Conservation (phyloP, 2,888 invertebrate genomes). For the Strigamia crassipes region DNA sequence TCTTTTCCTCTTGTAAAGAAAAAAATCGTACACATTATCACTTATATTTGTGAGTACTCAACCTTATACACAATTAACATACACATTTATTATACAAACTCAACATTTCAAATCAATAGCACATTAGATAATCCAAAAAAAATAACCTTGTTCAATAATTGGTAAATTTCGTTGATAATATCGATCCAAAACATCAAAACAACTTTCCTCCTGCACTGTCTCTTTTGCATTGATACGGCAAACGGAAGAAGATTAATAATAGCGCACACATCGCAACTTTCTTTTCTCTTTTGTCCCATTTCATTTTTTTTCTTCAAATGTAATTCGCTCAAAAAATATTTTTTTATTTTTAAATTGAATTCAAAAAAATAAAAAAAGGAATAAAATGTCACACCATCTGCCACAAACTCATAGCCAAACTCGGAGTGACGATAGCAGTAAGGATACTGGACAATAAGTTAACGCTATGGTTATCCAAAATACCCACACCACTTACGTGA, state of each 20-base stretch:
- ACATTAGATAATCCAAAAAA: constrained; percentile 1
- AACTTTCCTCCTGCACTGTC: background rate
- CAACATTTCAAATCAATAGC: constrained; percentile 5
- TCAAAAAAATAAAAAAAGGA: background rate
- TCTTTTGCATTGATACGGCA: constrained; percentile 28
- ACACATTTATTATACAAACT: constrained; percentile 8
- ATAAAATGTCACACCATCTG: constrained; percentile 51
- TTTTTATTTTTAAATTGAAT: background rate
- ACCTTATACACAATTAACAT: background rate
- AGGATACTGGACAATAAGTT: constrained; percentile 80
- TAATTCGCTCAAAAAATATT: background rate
- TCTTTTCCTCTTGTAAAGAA: background rate
- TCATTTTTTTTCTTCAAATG: background rate
- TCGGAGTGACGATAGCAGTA: constrained; percentile 73
- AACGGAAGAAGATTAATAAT: constrained; percentile 20
- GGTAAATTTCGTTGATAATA: constrained; percentile 6
- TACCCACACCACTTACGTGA: constrained; percentile 74
- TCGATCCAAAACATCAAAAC: constrained; percentile 35
- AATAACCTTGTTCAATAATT: background rate
- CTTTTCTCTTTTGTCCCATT: background rate
- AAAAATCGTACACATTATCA: no score
- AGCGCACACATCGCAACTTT: background rate
- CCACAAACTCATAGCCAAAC: constrained; percentile 67
- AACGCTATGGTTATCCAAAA: constrained; percentile 85
- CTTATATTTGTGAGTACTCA: background rate